A percentile compares a stretch with the other conserved stretches of the same genome.
Evolutionary conservation across 2,113 vertebrate species (phyloP).

Genomic region (Pipra filicauda): DNA sequence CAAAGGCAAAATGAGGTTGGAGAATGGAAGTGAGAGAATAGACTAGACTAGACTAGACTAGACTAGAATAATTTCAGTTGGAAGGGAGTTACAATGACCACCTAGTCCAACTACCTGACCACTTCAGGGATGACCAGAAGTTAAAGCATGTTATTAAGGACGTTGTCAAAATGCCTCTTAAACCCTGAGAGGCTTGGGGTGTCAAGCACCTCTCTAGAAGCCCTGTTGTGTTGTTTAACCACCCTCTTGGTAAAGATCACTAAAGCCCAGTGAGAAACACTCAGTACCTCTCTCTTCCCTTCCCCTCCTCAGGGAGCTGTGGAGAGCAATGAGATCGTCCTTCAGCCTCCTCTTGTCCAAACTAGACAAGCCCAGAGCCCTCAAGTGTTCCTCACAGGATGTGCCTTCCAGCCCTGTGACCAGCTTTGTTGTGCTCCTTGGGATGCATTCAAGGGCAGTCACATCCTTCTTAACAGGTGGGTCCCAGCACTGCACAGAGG

Average conservation of each 20-base stretch:
- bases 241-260: not conserved
- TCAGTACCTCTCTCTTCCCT: too few species aligned
- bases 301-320: not conserved
- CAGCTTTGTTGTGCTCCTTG: not conserved
- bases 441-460: not conserved
- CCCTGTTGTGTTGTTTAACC: not conserved
- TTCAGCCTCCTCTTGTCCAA: not conserved
- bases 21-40: not conserved
- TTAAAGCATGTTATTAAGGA: not conserved
- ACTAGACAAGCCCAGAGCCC: not conserved
- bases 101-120: not conserved
- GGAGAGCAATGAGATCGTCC: accelerated
- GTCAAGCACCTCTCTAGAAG: not conserved
- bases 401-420: not conserved
- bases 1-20: not conserved
- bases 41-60: not conserved
- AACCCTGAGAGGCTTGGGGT: not conserved
- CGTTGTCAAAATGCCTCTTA: not conserved
- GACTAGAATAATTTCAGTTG: not conserved
- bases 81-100: not conserved
- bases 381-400: not conserved
- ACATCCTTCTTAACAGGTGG: not conserved
- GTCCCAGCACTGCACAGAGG: not conserved
- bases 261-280: not conserved
- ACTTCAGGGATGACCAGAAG: not conserved